Conservation (phyloP, 2,797 vertebrate species). For the Tinamus major region DNA sequence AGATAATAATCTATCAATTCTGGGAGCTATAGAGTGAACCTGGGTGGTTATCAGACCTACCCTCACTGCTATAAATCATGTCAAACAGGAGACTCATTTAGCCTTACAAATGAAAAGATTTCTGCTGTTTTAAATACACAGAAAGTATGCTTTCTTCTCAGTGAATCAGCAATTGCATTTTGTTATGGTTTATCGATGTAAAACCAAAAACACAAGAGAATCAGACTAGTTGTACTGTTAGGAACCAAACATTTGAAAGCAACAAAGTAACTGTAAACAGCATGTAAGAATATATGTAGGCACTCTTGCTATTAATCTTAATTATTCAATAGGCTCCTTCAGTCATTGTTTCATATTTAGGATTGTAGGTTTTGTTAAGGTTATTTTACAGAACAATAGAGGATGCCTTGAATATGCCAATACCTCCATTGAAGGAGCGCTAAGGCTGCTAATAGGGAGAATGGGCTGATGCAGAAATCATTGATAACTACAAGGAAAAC, state of each 20-base stretch:
- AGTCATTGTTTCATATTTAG: background rate
- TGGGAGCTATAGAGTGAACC: slow-evolving; percentile 21
- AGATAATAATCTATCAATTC: slow-evolving; percentile 70
- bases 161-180: slow-evolving; percentile 1
- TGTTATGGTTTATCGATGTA: slow-evolving; percentile 1
- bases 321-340: background rate
- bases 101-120: slow-evolving; percentile 10
- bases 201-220: background rate
- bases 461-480: slow-evolving; percentile 6
- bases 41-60: slow-evolving; percentile 56
- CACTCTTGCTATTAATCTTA: background rate
- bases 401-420: slow-evolving; percentile 43
- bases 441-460: background rate
- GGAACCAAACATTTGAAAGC: slow-evolving; percentile 18
- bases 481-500: slow-evolving; percentile 11
- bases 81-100: slow-evolving; percentile 50
- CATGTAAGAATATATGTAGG: background rate
- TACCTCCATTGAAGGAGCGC: background rate
- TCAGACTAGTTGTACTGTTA: background rate
- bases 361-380: slow-evolving; percentile 8
- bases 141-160: background rate
- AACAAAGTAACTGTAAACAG: background rate
- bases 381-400: slow-evolving; percentile 14
- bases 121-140: slow-evolving; percentile 12
- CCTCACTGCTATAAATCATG: slow-evolving; percentile 67